Conservation (phyloP, 2,113 vertebrate species). For the Chaenogobius annularis region DNA sequence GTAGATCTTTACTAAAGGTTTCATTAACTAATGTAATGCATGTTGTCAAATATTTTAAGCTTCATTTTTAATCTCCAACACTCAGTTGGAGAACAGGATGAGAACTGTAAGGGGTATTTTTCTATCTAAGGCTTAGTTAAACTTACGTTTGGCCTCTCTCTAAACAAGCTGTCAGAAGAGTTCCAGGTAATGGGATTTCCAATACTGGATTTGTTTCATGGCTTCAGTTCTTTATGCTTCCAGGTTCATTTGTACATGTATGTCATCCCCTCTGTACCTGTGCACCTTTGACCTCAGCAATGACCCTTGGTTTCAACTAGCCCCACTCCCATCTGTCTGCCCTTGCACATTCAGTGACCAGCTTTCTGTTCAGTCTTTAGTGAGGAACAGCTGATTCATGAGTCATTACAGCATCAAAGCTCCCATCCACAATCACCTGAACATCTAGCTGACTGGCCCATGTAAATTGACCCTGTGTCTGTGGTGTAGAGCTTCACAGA, state of each 20-base stretch:
- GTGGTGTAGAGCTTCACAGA: conserved; percentile 3
- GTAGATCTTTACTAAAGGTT: conserved; percentile 23
- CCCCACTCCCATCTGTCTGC: conserved; percentile 30
- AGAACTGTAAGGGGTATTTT: conserved; percentile 23
- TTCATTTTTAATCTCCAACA: conserved; percentile 32
- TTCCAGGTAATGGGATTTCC: conserved; percentile 79
- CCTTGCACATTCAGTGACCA: conserved; percentile 36
- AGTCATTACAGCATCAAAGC: neutral
- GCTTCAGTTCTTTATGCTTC: conserved; percentile 73
- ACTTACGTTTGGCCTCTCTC: conserved; percentile 79
- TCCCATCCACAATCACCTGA: conserved; percentile 18
- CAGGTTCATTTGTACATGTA: conserved; percentile 49
- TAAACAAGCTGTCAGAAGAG: conserved; percentile 83
- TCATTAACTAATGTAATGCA: conserved; percentile 34
- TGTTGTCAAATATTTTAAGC: conserved; percentile 35
- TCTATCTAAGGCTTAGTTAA: conserved; percentile 46
- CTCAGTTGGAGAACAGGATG: no score
- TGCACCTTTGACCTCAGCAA: conserved; percentile 1
- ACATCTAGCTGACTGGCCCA: conserved; percentile 24
- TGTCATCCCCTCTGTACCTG: conserved; percentile 30
- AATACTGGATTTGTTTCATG: conserved; percentile 86
- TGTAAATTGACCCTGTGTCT: neutral
- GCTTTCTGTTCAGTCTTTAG: conserved; percentile 32
- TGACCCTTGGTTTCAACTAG: conserved; percentile 21
- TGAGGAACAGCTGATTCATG: neutral